Evolutionary conservation across 1,140 invertebrate species (phyloP), one percentile per base, ranked within the genome.

Genomic region (Asbolus verrucosus): DNA sequence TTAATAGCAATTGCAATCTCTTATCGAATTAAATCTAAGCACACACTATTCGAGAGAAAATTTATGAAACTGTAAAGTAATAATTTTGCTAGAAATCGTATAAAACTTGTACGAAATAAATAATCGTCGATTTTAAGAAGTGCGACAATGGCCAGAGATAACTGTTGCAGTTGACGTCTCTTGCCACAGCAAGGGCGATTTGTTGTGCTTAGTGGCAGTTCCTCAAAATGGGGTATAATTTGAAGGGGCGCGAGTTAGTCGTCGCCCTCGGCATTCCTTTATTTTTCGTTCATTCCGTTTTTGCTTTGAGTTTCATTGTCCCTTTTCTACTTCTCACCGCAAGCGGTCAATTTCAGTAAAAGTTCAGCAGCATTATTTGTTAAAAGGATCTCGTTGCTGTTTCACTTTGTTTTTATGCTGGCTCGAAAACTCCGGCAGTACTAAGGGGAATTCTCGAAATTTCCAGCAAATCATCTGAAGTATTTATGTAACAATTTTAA

Each of bases 271-370:
- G 43, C 16, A 50, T 50, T 50, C 43, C 43, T 50, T 50, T 50
- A 50, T 50, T 50, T 50, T 50, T 50, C 43, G 43, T 50, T 50
- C 43, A 14, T 74, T 72, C 71, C 73, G 65, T 72, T 72, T 69
- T 65, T 61, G n/a, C 67, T 69, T 69, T 69, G 67, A 69, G 39
- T 65, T 50, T 24, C 65, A 66, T 43, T 41, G 24, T 54, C 41
- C 54, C 24, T 38, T 67, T 50, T 67, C 69, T 73, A 67, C 65
- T 46, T 63, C 11, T 43, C 65, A 69, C 75, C 75, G 59, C 75
- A 75, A 70, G 69, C 75, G 75, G 75, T 74, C 73, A 75, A 75
- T 75, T 75, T 63, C 73, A 71, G 73, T 65, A 73, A 76, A 76
- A 76, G 75, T 76, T 76, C 65, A 27, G 69, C 66, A 74, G 74